phyloP scores from a whole-genome alignment of 1,140 invertebrate species.

The Drosophila asahinai region DNA sequence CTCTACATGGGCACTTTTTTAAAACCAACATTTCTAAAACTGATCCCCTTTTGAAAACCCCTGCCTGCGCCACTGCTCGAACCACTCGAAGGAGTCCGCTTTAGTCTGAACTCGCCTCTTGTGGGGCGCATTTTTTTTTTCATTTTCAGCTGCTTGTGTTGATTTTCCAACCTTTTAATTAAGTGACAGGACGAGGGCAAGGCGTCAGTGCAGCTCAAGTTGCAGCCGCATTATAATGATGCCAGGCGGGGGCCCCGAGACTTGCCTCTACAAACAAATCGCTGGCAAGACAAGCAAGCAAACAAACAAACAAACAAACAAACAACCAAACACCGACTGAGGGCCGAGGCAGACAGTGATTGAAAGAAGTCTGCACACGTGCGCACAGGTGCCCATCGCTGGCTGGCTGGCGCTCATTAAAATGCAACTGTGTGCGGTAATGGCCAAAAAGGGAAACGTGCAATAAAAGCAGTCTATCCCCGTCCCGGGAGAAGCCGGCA shows the following conservation, averaged over 20 bases:
- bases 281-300: conserved; percentile 60
- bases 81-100: conserved; percentile 26
- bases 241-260: conserved; percentile 40
- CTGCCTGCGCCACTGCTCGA: conserved; percentile 1
- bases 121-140: conserved; percentile 30
- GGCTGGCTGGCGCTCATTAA: conserved; percentile 63
- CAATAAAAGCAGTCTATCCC: conserved; percentile 61
- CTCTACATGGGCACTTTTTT: neutral
- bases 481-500: conserved; percentile 18
- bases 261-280: conserved; percentile 73
- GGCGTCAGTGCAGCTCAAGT: conserved; percentile 38
- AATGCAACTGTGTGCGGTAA: conserved; percentile 75
- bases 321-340: conserved; percentile 14
- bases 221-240: conserved; percentile 54
- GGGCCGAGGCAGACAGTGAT: conserved; percentile 57
- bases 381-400: conserved; percentile 57
- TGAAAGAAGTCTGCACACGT: conserved; percentile 79
- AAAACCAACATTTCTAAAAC: neutral
- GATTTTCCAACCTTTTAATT: conserved; percentile 82
- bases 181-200: conserved; percentile 64
- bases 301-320: conserved; percentile 42
- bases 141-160: conserved; percentile 49
- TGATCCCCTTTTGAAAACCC: neutral
- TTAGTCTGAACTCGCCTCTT: conserved; percentile 32
- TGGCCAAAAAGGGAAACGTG: conserved; percentile 72